Conservation (phyloP, 2,113 vertebrate genomes). For the Dolichallabes microphthalmus region DNA sequence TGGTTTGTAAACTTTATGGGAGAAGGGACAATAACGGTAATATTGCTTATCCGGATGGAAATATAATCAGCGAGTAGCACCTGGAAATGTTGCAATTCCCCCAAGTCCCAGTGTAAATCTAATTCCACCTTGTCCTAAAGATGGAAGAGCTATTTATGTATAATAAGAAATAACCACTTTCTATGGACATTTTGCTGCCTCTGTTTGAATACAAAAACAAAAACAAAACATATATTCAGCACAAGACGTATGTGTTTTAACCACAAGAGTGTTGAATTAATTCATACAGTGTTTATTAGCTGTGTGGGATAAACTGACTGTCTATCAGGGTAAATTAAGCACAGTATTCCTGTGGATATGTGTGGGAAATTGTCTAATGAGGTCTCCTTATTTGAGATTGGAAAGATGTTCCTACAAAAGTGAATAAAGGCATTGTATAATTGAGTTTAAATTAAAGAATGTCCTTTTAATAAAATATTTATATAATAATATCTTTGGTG, state of each 20-base stretch:
- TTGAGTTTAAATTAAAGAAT: background rate
- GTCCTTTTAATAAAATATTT: background rate
- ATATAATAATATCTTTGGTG: background rate
- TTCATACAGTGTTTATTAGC: background rate
- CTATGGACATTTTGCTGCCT: background rate
- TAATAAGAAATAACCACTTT: background rate
- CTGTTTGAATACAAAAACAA: background rate
- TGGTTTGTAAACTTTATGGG: background rate
- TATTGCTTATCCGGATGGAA: background rate
- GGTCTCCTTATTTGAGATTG: background rate
- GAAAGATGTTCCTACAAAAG: background rate
- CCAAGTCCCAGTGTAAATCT: background rate
- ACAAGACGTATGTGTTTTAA: background rate
- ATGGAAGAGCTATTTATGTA: background rate
- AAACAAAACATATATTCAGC: background rate
- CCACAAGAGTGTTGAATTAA: background rate
- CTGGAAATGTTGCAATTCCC: background rate
- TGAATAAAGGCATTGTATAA: background rate
- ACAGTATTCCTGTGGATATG: slow-evolving; percentile 13
- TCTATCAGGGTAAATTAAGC: slow-evolving; percentile 1
- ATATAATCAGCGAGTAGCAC: background rate
- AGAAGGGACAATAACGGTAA: background rate
- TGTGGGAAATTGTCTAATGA: background rate
- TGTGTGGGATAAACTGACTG: slow-evolving; percentile 1
- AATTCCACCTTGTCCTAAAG: background rate